These are phyloP conservation scores for Elephantulus edwardii DNA, from an alignment of 2,113 vertebrate species.

Conservation along the genomic window DNA sequence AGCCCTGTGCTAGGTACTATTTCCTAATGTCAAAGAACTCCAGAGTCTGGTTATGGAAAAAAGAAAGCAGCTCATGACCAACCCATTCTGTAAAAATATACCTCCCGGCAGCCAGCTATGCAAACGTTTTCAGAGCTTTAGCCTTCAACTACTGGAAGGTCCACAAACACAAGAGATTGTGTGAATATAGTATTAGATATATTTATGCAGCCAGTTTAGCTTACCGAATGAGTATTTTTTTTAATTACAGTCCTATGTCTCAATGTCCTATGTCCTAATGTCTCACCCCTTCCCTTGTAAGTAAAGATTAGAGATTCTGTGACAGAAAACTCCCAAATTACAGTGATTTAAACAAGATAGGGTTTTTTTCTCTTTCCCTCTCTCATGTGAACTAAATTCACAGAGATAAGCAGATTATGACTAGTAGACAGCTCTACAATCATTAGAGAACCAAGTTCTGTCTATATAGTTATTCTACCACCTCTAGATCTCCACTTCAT, in stretches of 20 bases:
- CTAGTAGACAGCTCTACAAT: background rate
- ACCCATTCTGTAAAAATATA: slow-evolving; percentile 24
- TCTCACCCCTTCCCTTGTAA: background rate
- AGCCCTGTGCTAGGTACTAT: background rate
- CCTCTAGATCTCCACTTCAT: background rate
- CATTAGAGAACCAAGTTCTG: background rate
- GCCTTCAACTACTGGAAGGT: background rate
- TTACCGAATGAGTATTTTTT: background rate
- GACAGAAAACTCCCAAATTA: background rate
- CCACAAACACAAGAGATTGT: background rate
- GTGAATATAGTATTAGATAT: background rate
- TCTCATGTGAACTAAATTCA: background rate
- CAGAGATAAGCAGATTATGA: background rate
- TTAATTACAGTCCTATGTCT: background rate
- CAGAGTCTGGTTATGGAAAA: slow-evolving; percentile 21
- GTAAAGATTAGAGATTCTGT: background rate
- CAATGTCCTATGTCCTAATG: background rate
- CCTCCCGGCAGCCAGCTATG: background rate
- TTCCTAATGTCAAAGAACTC: slow-evolving; percentile 30
- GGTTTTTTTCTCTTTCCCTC: background rate
- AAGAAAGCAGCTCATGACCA: slow-evolving; percentile 26
- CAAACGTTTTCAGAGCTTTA: background rate
- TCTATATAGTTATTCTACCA: background rate
- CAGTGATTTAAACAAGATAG: background rate
- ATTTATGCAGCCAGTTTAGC: background rate